Percentiles rank a stretch among this genome's conserved stretches.
phyloP scores from a whole-genome alignment of 1,140 invertebrate species.

The Gyrodactylus bullatarudis region DNA sequence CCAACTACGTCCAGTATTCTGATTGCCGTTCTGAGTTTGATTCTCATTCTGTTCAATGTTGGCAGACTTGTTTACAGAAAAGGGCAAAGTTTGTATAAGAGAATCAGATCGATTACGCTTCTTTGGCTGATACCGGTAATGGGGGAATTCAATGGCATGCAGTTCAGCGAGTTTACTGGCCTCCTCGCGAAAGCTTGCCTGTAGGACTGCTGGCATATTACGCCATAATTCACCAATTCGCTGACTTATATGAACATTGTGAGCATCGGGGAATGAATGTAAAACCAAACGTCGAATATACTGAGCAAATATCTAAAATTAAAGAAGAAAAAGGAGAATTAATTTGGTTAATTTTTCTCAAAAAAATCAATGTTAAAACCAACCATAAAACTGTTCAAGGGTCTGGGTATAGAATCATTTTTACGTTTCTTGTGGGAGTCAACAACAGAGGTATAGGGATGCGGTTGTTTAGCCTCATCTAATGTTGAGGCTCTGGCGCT shows the following conservation, averaged over 20 bases:
- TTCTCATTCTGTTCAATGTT: not conserved
- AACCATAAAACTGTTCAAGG: constrained; percentile 3
- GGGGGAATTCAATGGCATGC: constrained; percentile 1
- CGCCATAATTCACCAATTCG: not conserved
- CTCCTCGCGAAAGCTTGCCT: not conserved
- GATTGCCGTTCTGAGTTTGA: not conserved
- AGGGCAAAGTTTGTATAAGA: not conserved
- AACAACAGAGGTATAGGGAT: not conserved
- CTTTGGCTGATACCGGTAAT: constrained; percentile 5
- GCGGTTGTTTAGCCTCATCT: not conserved
- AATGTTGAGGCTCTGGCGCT: not conserved
- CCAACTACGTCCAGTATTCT: no score
- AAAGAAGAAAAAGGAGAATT: not conserved
- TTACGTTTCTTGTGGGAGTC: not conserved
- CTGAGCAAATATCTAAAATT: not conserved
- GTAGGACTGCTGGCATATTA: not conserved
- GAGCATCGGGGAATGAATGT: not conserved
- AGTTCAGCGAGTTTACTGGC: not conserved
- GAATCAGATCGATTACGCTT: not conserved
- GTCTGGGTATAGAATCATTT: not conserved
- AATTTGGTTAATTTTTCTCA: no score
- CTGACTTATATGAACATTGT: constrained; percentile 1
- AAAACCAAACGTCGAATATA: not conserved
- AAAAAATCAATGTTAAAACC: not conserved
- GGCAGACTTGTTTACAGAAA: not conserved